Evolutionary conservation across 2,113 vertebrate genomes (phyloP), one percentile per base, ranked within the genome.

Genomic region (Sardina pilchardus): DNA sequence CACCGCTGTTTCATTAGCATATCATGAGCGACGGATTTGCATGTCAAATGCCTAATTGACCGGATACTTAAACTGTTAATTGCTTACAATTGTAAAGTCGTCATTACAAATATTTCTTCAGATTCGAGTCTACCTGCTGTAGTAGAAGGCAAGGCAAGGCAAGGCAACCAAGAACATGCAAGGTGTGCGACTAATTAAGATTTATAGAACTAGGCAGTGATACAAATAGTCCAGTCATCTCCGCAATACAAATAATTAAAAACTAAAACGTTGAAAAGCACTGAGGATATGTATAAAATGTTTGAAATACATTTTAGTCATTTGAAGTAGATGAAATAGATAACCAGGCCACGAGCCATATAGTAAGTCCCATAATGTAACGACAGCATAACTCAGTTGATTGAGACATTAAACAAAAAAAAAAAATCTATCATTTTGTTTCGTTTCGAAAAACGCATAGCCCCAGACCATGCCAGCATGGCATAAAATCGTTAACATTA

Each of bases 1-100:
- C 71, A 78, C 71, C 30, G 71, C 71, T 78, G 71, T 78, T 78
- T 78, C 71, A 78, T 78, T 78, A 78, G 71, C 71, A 36, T 78
- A 78, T 78, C 71, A 36, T 19, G 71, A 78, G 30, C 14, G 30
- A 78, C 30, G 71, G 36, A 78, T 78, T 78, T 78, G 71, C 71
- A 78, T 78, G 71, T 30, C 30, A 17, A 30, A 17, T 78, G 34
- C 30, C 10, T 78, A 78, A 78, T 78, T 78, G 71, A 78, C 71
- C 71, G 30, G 30, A 78, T 78, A 39, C 71, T 78, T 78, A 78
- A 78, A 78, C 71, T 78, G 71, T 78, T 78, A 78, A 78, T 78
- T 34, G 30, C 71, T 14, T 17, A 16, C 30, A 78, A 78, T 78
- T 78, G 71, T 78, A 78, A 14, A 78, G 36, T 78, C 14, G 0